Evolutionary conservation across 2,113 vertebrate species (phyloP), one percentile per base, ranked within the genome.

Genomic region (Atrichornis clamosus): DNA sequence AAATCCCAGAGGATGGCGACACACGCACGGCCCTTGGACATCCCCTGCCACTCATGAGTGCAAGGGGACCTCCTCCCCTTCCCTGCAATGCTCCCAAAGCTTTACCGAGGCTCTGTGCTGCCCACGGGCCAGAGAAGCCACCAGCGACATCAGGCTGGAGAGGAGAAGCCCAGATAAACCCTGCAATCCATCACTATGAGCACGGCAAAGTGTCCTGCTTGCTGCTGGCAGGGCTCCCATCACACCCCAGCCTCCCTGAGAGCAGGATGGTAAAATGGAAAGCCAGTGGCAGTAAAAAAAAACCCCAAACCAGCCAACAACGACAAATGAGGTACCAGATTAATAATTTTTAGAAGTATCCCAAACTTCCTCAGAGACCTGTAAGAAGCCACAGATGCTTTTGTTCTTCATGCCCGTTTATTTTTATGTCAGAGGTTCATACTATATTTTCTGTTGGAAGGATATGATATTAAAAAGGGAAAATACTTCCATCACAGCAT

Each of bases 291-390:
- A 64, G 13, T 49, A 18, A 62, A 76, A 65, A 75, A 19, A 42
- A 44, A 50, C 18, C 10, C 3, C 41, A 72, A 60, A 32, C 30
- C 58, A 37, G 19, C 22, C 21, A 67, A 67, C 23, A 60, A 49
- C 18, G 39, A 79, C 32, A 70, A 93, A 58, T 56, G 74, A 95
- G 73, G 46, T 80, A 94, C 53, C 35, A 74, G 46, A 67, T 64
- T 70, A 89, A 85, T 87, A 87, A 91, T 85, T 91, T 96, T 96
- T 67, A 89, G 84, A 89, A 85, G 62, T 87, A 84, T 84, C 63
- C 41, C 77, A 42, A 85, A 72, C 53, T 86, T 87, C 93, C 89
- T 88, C n/a, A 35, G 87, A 89, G 91, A 90, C 83, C 50, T 80
- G 84, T 68, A 89, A 90, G 65, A 53, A 92, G 32, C n/a, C 77